These are phyloP conservation scores for Tarsius wallacei DNA, from an alignment of 2,797 vertebrate species.

Conservation along the genomic window DNA sequence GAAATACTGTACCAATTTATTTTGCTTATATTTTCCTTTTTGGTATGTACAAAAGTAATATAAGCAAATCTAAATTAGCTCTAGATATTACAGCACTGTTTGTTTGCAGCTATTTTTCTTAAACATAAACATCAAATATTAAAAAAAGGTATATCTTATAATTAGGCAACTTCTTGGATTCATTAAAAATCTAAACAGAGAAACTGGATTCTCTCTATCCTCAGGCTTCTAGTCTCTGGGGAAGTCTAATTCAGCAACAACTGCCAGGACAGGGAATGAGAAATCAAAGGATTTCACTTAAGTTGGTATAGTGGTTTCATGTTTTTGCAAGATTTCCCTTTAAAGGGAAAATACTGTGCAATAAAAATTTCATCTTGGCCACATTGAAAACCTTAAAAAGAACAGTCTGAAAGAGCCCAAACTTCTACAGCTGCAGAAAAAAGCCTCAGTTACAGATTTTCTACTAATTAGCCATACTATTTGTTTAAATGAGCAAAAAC, in stretches of 20 bases:
- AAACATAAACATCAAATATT: slow-evolving; percentile 64
- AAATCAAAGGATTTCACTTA: slow-evolving; percentile 36
- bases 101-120: slow-evolving; percentile 31
- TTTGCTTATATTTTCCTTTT: slow-evolving; percentile 59
- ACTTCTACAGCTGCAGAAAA: slow-evolving; percentile 38
- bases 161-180: background rate
- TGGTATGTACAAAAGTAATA: slow-evolving; percentile 32
- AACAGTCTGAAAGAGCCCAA: background rate
- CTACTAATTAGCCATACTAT: slow-evolving; percentile 1
- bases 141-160: slow-evolving; percentile 34
- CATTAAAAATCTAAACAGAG: background rate
- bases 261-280: background rate
- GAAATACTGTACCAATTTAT: slow-evolving; percentile 35
- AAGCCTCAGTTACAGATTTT: slow-evolving; percentile 57
- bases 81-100: background rate
- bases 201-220: background rate
- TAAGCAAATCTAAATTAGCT: slow-evolving; percentile 64
- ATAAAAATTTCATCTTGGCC: slow-evolving; percentile 53
- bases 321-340: slow-evolving; percentile 61
- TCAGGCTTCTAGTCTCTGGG: background rate
- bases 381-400: slow-evolving; percentile 33
- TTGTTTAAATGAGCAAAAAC: slow-evolving; percentile 54
- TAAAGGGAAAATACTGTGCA: slow-evolving; percentile 52
- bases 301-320: background rate
- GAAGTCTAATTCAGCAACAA: slow-evolving; percentile 42